Conservation (phyloP, 2,113 vertebrate genomes). For the Macrotis lagotis region DNA sequence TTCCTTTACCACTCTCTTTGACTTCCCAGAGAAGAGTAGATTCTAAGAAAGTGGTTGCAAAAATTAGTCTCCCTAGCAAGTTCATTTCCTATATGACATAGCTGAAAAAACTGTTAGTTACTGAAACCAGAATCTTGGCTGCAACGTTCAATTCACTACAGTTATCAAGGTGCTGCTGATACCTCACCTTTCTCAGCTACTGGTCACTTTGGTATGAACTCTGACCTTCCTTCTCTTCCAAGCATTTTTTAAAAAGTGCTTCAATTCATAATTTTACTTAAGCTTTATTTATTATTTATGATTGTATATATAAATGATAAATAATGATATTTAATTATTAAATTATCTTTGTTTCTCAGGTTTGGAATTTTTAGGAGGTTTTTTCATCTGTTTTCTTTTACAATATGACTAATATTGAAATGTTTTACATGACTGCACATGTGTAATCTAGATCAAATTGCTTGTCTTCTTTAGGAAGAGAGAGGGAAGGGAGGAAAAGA, state of each 20-base stretch:
- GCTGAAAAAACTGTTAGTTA: not conserved
- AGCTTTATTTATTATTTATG: not conserved
- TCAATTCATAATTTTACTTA: not conserved
- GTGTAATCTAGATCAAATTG: not conserved
- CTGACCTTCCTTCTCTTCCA: not conserved
- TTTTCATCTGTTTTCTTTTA: not conserved
- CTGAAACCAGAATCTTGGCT: not conserved
- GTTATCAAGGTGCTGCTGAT: not conserved
- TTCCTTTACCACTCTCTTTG: no score
- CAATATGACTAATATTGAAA: not conserved
- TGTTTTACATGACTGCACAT: not conserved
- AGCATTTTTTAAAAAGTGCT: not conserved
- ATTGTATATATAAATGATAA: no score
- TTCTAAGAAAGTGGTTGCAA: not conserved
- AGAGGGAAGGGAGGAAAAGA: not conserved
- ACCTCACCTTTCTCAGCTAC: not conserved
- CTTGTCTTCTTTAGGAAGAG: not conserved
- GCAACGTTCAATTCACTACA: not conserved
- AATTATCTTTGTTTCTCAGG: no score
- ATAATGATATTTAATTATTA: no score
- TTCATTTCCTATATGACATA: not conserved
- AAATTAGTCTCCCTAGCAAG: not conserved
- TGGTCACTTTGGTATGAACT: not conserved
- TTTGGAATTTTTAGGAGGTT: not conserved
- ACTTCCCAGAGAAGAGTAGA: not conserved